phyloP scores from a whole-genome alignment of 2,113 vertebrate genomes.

The Bothrops jararaca region DNA sequence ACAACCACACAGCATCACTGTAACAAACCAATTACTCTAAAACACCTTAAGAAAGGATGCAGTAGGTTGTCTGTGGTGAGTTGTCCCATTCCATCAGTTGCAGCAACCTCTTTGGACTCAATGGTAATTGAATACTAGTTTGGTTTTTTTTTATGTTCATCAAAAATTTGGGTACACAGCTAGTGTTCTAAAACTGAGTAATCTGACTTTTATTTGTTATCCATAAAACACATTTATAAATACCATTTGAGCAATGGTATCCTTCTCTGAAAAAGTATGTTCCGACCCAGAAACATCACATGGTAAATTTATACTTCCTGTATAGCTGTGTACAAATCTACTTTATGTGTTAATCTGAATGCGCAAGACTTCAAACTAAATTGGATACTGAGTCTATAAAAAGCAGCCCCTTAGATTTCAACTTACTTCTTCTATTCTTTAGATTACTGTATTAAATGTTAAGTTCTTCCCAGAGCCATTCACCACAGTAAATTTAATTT shows the following conservation, averaged over 20 bases:
- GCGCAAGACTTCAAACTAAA: neutral
- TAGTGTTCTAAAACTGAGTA: neutral
- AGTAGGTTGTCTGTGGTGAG: neutral
- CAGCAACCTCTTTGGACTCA: neutral
- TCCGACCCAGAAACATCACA: neutral
- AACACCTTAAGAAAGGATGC: neutral
- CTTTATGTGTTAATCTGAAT: neutral
- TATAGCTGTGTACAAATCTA: neutral
- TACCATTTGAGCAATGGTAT: neutral
- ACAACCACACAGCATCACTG: neutral
- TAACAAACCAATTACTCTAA: neutral
- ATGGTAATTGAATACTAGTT: neutral
- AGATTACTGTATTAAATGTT: neutral
- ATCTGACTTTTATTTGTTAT: neutral
- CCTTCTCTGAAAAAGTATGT: neutral
- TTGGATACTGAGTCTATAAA: neutral
- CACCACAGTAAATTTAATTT: neutral
- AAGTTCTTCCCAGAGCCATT: neutral
- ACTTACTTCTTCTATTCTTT: neutral
- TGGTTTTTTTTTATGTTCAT: neutral
- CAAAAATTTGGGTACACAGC: neutral
- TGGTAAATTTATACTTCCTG: neutral
- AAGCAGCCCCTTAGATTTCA: neutral
- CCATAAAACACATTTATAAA: neutral
- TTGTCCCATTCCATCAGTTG: neutral